Evolutionary conservation across 2,888 invertebrate genomes (phyloP).

Genomic region (Torymus tubicola): DNA sequence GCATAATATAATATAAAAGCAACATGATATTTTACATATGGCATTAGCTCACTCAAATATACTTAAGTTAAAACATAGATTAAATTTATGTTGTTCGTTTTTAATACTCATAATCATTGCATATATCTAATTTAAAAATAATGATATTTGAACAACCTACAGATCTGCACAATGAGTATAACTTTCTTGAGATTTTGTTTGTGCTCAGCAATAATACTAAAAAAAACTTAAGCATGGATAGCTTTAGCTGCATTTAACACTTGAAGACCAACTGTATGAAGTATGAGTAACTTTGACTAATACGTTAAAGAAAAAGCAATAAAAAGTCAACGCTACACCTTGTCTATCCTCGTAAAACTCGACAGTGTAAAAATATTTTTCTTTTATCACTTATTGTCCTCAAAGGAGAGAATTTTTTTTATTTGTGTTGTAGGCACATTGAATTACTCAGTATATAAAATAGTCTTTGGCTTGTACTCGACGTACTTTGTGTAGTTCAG

Average conservation of each 20-base stretch:
- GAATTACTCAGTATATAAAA: conserved; percentile 53
- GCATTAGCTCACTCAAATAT: not conserved
- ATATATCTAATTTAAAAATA: no score
- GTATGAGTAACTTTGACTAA: not conserved
- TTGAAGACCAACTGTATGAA: not conserved
- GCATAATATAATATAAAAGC: not conserved
- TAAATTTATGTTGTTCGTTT: not conserved
- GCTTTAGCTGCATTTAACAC: not conserved
- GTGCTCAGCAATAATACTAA: not conserved
- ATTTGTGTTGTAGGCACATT: conserved; percentile 36
- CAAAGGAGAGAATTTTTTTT: conserved; percentile 22
- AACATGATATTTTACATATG: conserved; percentile 11
- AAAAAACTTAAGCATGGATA: not conserved
- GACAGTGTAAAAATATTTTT: conserved; percentile 34
- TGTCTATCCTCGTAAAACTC: not conserved
- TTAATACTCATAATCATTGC: no score
- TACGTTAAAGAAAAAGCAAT: not conserved
- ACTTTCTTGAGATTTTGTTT: not conserved
- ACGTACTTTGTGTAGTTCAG: conserved; percentile 75
- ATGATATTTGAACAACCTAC: not conserved
- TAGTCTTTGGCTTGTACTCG: conserved; percentile 71
- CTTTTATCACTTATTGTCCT: conserved; percentile 29
- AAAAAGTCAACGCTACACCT: not conserved
- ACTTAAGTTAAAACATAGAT: not conserved
- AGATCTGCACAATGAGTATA: not conserved